phyloP scores from a whole-genome alignment of 1,140 invertebrate genomes.

The Drosophila kurseongensis region DNA sequence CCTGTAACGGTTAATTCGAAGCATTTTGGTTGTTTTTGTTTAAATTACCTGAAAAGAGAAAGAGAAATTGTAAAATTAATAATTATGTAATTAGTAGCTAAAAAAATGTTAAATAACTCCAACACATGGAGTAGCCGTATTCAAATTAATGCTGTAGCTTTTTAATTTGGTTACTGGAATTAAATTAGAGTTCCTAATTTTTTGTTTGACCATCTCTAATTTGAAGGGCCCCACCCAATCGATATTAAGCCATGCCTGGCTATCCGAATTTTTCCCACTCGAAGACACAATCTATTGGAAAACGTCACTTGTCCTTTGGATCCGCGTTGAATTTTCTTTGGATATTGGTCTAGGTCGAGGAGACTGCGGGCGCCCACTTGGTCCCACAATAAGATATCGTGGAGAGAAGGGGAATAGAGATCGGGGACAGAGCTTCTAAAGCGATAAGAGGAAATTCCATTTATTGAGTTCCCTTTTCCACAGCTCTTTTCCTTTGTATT shows the following conservation, averaged over 20 bases:
- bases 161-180: too few relatives aligned
- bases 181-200: not conserved
- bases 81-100: too few relatives aligned
- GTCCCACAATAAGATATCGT: not conserved
- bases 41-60: slow-evolving; percentile 71
- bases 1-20: slow-evolving; percentile 68
- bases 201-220: not conserved
- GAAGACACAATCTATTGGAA: slow-evolving; percentile 23
- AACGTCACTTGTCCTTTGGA: slow-evolving; percentile 37
- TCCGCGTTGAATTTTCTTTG: slow-evolving; percentile 9
- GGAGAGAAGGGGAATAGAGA: slow-evolving; percentile 3
- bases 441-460: slow-evolving; percentile 76
- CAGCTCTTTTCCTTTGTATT: slow-evolving; percentile 33
- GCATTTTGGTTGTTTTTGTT: slow-evolving; percentile 40
- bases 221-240: not conserved
- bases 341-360: slow-evolving; percentile 62
- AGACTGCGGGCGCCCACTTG: slow-evolving; percentile 64
- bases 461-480: slow-evolving; percentile 70
- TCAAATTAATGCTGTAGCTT: too few relatives aligned
- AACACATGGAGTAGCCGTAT: too few relatives aligned
- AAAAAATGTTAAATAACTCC: too few relatives aligned
- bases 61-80: too few relatives aligned
- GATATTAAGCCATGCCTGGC: not conserved
- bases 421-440: slow-evolving; percentile 8
- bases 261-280: slow-evolving; percentile 1